Percentiles rank a stretch among this genome's conserved stretches.
Evolutionary conservation across 2,113 vertebrate genomes (phyloP).

Genomic region (Recurvirostra avosetta): DNA sequence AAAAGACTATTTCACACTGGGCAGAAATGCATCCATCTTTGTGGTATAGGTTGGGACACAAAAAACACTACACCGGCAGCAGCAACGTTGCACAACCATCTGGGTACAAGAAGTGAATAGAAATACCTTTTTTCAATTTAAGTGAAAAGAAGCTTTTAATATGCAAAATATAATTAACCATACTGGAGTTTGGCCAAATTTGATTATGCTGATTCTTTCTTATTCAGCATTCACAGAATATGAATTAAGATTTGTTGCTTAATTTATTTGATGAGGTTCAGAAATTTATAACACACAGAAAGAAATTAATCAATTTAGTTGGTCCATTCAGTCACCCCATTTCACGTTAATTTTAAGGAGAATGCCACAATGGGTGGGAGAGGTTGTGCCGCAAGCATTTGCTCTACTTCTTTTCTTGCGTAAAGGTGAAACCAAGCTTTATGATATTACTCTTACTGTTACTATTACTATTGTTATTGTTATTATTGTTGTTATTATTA

Average conservation of each 20-base stretch:
- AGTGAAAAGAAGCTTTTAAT: conserved; percentile 58
- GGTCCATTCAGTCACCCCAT: not conserved
- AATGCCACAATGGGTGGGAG: not conserved
- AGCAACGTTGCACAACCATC: not conserved
- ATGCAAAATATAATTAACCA: conserved; percentile 65
- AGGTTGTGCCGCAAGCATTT: conserved; percentile 4
- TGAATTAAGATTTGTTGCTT: conserved; percentile 60
- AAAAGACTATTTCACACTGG: not conserved
- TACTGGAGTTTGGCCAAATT: conserved; percentile 60
- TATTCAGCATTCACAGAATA: conserved; percentile 14
- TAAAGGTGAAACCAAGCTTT: not conserved
- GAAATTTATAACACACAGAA: conserved; percentile 17
- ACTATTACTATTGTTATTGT: not conserved
- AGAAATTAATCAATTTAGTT: not conserved
- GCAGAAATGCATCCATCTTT: not conserved
- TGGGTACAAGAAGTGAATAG: conserved; percentile 41
- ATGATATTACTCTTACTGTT: not conserved
- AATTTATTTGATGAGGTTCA: conserved; percentile 38
- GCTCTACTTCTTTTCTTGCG: not conserved
- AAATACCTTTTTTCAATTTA: conserved; percentile 58
- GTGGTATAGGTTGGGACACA: not conserved
- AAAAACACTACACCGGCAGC: not conserved
- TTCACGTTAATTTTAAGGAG: not conserved
- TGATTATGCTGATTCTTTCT: conserved; percentile 41
- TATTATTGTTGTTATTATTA: not conserved